These are phyloP conservation scores for Mongoloraphidia duomilia DNA, from an alignment of 2,888 invertebrate genomes.

Conservation along the genomic window DNA sequence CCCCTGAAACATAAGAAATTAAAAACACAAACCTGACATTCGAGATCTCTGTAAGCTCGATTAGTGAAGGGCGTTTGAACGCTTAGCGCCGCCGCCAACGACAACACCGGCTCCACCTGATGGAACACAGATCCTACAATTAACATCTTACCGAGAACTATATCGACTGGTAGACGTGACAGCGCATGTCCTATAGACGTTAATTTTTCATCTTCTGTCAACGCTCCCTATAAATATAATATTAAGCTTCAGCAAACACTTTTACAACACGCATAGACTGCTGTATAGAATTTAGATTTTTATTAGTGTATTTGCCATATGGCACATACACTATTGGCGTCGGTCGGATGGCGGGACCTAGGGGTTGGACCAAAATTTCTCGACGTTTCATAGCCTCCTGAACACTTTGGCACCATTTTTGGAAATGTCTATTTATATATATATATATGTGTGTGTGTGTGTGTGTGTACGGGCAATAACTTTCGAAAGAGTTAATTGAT, in stretches of 20 bases:
- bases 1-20: neutral
- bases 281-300: too few relatives aligned
- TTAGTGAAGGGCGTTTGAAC: conserved; percentile 89
- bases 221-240: conserved; percentile 48
- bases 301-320: too few relatives aligned
- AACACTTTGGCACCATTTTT: too few relatives aligned
- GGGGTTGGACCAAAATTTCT: too few relatives aligned
- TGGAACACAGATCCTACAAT: conserved; percentile 82
- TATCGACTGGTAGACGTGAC: conserved; percentile 84
- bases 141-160: conserved; percentile 89
- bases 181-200: conserved; percentile 78
- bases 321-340: too few relatives aligned
- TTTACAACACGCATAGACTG: too few relatives aligned
- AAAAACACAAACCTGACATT: conserved; percentile 48
- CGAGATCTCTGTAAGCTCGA: conserved; percentile 69
- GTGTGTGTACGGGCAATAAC: too few relatives aligned
- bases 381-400: too few relatives aligned
- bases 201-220: conserved; percentile 64
- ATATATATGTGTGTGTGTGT: too few relatives aligned
- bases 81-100: conserved; percentile 81
- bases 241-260: neutral
- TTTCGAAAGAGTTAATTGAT: too few relatives aligned
- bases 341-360: too few relatives aligned
- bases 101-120: conserved; percentile 76
- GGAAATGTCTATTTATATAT: too few relatives aligned